Percentiles rank a stretch among this genome's conserved stretches.
These are phyloP conservation scores for Sylvicola cinctus DNA, from an alignment of 2,888 invertebrate species.

Conservation along the genomic window DNA sequence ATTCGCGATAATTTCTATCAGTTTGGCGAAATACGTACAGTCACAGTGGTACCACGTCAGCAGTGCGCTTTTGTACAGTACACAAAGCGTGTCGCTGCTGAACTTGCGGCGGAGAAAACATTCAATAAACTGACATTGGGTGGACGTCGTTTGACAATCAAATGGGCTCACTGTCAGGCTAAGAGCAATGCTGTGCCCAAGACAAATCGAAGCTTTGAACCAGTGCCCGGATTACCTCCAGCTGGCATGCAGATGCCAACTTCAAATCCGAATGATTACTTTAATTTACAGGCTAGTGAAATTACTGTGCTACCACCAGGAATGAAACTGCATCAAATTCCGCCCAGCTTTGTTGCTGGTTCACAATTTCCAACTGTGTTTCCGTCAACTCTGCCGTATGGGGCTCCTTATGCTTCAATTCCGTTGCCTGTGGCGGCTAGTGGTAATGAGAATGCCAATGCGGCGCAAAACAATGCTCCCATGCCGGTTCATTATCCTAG, in stretches of 20 bases:
- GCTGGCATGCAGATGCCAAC: conserved; percentile 26
- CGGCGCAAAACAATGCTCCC: background rate
- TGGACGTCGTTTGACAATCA: conserved; percentile 81
- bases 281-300: conserved; percentile 31
- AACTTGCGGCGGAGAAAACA: conserved; percentile 84
- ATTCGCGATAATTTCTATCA: conserved; percentile 95
- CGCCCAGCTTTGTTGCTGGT: conserved; percentile 21
- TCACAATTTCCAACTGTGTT: no score
- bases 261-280: conserved; percentile 38
- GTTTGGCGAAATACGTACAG: conserved; percentile 89
- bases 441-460: no score
- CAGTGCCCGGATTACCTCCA: conserved; percentile 59
- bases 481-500: conserved; percentile 71
- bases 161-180: conserved; percentile 95
- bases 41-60: conserved; percentile 81
- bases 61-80: conserved; percentile 96
- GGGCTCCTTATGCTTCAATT: conserved; percentile 17
- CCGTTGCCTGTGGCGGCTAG: no score
- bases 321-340: conserved; percentile 25
- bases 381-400: background rate
- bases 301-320: conserved; percentile 24
- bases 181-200: conserved; percentile 26
- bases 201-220: conserved; percentile 38
- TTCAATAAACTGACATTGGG: conserved; percentile 77
- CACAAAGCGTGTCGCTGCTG: conserved; percentile 74